Conservation (phyloP, 2,113 vertebrate species). For the Charadrius vociferus region DNA sequence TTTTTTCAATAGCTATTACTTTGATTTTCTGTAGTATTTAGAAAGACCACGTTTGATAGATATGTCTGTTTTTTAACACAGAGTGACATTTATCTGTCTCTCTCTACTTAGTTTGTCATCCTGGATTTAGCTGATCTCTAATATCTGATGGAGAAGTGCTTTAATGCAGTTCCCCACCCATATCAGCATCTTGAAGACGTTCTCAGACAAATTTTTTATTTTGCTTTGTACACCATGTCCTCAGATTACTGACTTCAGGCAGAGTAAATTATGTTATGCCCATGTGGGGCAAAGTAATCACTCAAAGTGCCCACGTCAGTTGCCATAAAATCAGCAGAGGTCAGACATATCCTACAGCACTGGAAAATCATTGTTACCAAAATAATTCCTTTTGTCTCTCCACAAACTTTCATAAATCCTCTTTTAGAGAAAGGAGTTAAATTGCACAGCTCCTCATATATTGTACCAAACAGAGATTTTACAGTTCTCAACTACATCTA, state of each 20-base stretch:
- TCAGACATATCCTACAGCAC: background rate
- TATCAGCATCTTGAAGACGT: constrained; percentile 9
- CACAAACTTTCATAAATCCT: constrained; percentile 21
- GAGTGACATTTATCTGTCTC: background rate
- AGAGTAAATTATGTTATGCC: background rate
- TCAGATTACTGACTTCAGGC: constrained; percentile 2
- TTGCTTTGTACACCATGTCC: background rate
- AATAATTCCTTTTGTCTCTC: constrained; percentile 38
- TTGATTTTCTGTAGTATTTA: background rate
- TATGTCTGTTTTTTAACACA: background rate
- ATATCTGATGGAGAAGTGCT: background rate
- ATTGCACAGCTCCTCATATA: background rate
- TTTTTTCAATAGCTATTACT: background rate
- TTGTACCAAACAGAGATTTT: background rate
- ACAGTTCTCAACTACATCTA: background rate
- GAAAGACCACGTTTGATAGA: background rate
- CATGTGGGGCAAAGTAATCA: background rate
- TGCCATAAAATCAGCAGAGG: constrained; percentile 21
- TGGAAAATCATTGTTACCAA: background rate
- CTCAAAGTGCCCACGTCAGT: background rate
- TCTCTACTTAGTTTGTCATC: background rate
- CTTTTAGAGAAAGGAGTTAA: constrained; percentile 12
- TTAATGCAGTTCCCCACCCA: background rate
- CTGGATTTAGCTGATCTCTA: background rate
- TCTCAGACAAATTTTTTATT: background rate